Base-by-base conservation (phyloP, 2,797 vertebrate genomes). In the Oreortyx pictus region DNA sequence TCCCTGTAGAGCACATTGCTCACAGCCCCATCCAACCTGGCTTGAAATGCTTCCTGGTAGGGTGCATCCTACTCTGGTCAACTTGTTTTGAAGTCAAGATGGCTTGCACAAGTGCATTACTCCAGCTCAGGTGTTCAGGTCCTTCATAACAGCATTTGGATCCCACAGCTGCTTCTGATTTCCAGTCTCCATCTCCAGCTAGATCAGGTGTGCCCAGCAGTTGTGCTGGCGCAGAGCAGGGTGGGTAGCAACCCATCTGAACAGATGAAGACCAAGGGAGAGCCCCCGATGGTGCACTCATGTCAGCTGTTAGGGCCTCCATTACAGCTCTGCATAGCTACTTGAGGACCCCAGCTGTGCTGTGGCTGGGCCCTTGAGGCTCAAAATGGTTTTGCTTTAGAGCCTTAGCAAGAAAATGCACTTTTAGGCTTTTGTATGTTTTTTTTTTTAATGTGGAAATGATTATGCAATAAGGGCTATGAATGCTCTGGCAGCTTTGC, bases 371-470 rank as follows among this genome's bases (percentile, higher is more conserved):
- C 27, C 50, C 27, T 22, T 3, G 0, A 4, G 67, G 27, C 54
- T 39, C 33, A 8, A 20, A 0, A 0, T 3, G 27, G 12, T 2
- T 37, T 67, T 0, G 1, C 37, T 13, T 70, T 9, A 2, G 11
- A 37, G 17, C 8, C 33, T 49, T 47, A 56, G 52, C 41, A 75
- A 35, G 31, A 31, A 6, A 31, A 39, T 2, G 13, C 17, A 18
- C 3, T 11, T 39, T 31, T 7, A 33, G 14, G 56, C 3, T n/a
- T 29, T 37, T 18, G 6, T 8, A 3, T 25, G 43, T 5, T 14
- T 29, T 49, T 62, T 37, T 14, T 29, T 49, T 62, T 37, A 6
- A 9, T 14, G 3, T 49, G 54, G 71, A 46, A 60, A 24, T 7
- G 14, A 25, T 33, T 0, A 3, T 25, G 10, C 22, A n/a, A 4